phyloP scores from a whole-genome alignment of 2,797 vertebrate species.

The Moxostoma hubbsi region DNA sequence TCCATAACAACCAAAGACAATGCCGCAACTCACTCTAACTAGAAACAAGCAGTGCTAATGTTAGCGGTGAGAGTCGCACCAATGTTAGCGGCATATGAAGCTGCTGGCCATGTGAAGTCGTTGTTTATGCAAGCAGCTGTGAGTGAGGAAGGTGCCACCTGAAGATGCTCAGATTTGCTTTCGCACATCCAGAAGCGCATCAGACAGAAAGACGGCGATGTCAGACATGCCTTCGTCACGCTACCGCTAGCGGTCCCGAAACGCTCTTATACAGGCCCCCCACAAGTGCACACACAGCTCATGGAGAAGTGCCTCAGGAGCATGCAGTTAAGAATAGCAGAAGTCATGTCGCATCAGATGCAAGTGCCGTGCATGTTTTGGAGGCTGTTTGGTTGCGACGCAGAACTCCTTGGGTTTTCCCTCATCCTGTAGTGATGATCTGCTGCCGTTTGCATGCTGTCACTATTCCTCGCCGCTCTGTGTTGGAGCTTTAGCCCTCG shows the following conservation, averaged over 20 bases:
- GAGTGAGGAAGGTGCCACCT: constrained; percentile 18
- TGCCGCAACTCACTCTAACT: not conserved
- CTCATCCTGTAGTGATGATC: constrained; percentile 46
- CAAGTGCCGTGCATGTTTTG: constrained; percentile 63
- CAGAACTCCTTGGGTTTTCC: constrained; percentile 27
- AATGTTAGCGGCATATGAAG: not conserved
- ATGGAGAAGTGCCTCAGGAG: constrained; percentile 64
- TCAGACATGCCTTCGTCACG: constrained; percentile 54
- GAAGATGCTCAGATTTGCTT: constrained; percentile 54
- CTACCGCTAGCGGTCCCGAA: constrained; percentile 39
- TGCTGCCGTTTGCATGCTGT: constrained; percentile 71
- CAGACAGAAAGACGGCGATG: constrained; percentile 35
- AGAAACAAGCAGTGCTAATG: constrained; percentile 4
- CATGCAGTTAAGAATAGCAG: constrained; percentile 78
- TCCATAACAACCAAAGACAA: constrained; percentile 67
- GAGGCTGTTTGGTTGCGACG: constrained; percentile 55
- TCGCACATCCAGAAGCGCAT: constrained; percentile 50
- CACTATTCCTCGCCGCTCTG: constrained; percentile 67
- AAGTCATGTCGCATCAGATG: constrained; percentile 80
- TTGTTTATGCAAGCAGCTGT: constrained; percentile 42
- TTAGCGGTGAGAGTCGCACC: not conserved
- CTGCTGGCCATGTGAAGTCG: constrained; percentile 12
- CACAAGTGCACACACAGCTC: constrained; percentile 3
- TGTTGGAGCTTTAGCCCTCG: constrained; percentile 61
- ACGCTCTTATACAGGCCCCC: not conserved